Percentiles rank a stretch among this genome's conserved stretches.
phyloP scores from a whole-genome alignment of 1,140 invertebrate species.

The Magallana gigas region DNA sequence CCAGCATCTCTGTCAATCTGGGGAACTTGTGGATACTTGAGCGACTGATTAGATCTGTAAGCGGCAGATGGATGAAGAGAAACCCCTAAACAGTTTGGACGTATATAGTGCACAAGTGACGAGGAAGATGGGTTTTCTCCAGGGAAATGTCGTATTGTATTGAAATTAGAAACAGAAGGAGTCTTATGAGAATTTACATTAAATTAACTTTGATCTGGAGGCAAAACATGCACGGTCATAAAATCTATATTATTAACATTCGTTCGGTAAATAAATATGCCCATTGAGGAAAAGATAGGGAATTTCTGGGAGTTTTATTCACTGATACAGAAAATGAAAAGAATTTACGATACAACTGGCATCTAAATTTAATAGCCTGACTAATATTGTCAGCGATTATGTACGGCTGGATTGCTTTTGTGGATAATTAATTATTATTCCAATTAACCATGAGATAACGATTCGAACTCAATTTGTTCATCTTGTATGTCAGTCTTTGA shows the following conservation, averaged over 20 bases:
- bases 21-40: neutral
- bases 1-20: neutral
- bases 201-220: conserved; percentile 33
- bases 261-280: conserved; percentile 19
- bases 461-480: too few relatives aligned
- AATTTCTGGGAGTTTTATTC: neutral
- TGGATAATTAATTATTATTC: too few relatives aligned
- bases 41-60: neutral
- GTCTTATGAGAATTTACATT: conserved; percentile 35
- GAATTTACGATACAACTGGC: neutral
- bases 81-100: neutral
- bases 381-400: neutral
- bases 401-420: too few relatives aligned
- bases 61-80: neutral
- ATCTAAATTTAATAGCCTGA: neutral
- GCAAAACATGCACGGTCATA: conserved; percentile 9
- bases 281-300: neutral
- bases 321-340: neutral
- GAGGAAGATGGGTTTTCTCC: neutral
- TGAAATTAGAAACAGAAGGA: conserved; percentile 33
- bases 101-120: conserved; percentile 13
- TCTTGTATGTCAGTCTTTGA: too few relatives aligned
- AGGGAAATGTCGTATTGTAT: conserved; percentile 19
- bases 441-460: too few relatives aligned
- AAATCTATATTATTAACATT: conserved; percentile 29